Base-by-base conservation (phyloP, 2,797 vertebrate genomes). In the Neoniphon sammara region DNA sequence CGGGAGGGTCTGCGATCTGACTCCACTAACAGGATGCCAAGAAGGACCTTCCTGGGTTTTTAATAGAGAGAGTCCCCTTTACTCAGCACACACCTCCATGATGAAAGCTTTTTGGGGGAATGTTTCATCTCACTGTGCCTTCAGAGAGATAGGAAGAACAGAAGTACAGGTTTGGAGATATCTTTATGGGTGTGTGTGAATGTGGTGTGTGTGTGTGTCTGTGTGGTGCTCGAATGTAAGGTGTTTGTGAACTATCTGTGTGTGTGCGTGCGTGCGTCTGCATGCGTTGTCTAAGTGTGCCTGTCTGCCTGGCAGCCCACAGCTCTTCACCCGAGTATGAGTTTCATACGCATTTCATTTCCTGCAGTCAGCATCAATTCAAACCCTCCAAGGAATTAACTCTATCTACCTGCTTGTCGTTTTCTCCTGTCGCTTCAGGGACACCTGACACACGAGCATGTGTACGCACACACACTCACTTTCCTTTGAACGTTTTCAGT, bases 351-450 rank as follows among this genome's bases (percentile, higher is more conserved):
- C 80, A 80, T 89, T 90, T 86, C 83, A 88, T 90, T 90, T 90
- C 86, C 82, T 89, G 73, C 86, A 86, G 88, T 90, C 87, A 86
- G 83, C 85, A 91, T 85, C 73, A 87, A 82, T 86, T 90, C 84
- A 75, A 76, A 77, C 59, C 78, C 89, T 89, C 84, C 23, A 25
- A 90, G 88, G 90, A 87, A 87, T 85, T 87, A 90, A 67, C 69
- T 87, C 85, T 69, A 87, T 87, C 89, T 89, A 78, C 79, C 85
- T 91, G 77, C 84, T 87, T 68, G 77, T 80, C 70, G 31, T 83
- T 87, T 85, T 71, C 79, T 78, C 66, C 55, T 69, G 78, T 88
- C 77, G 60, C 78, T 90, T 68, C 57, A 50, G 76, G 85, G 73
- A 15, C 60, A 31, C 31, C 44, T 15, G 54, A 21, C 57, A 54